Evolutionary conservation across 2,888 invertebrate species (phyloP), one percentile per base, ranked within the genome.

Genomic region (Ptychoptera contaminata): DNA sequence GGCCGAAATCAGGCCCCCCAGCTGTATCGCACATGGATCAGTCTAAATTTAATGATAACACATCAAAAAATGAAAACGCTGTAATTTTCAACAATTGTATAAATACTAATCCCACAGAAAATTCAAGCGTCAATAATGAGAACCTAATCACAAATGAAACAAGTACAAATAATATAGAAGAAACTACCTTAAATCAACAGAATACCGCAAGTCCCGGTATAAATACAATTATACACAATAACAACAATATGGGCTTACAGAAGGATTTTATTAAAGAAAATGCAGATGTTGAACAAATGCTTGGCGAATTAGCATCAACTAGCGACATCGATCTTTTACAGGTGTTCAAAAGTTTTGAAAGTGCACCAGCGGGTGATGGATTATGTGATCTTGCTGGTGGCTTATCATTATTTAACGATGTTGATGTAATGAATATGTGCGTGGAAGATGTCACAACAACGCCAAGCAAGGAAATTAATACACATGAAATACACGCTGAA

Each of bases 301-400:
- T 81, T 43, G 75, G 74, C 52, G 75, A 73, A 53, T 60, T 74
- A 45, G 72, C 71, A 32, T 57, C 58, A 39, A 67, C 65, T 48
- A 68, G 67, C 52, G 81, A 81, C 56, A 60, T 75, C 42, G 84
- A 81, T 51, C 67, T 86, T 43, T 69, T 85, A 52, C 81, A 82
- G 60, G 84, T 79, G 3, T 77, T 86, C 40, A 82, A 82, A 62
- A 80, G 78, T 8, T 74, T 85, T 52, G 84, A 82, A 53, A 50
- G 57, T 9, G 52, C 54, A 8, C 50, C 56, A n/a, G 52, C 55
- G 5, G 52, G 54, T 30, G 55, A 50, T 5, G 55, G 59, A 32
- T 55, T 63, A 29, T 60, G 60, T 49, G 63, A 63, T 49, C 56
- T 64, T 29, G 63, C 59, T 50, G 56, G 57, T 6, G 56, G 61